Conservation (phyloP, 2,797 vertebrate species). For the Ctenopoma kingsleyae region DNA sequence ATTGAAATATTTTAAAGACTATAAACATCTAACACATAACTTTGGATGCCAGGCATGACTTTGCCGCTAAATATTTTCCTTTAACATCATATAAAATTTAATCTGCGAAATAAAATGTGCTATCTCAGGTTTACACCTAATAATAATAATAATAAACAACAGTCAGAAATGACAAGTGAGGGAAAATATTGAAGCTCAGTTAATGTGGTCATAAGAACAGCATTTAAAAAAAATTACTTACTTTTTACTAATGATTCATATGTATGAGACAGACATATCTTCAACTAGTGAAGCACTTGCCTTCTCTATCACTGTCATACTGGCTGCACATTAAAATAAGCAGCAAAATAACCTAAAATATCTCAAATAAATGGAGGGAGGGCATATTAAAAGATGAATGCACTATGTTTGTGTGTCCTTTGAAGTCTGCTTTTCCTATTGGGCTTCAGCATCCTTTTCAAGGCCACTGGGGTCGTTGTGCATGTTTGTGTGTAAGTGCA, state of each 20-base stretch:
- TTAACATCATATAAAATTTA: background rate
- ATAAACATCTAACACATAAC: background rate
- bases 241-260: background rate
- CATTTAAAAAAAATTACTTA: background rate
- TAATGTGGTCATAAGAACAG: too few species aligned
- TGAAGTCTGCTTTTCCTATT: slow-evolving; percentile 19
- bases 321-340: background rate
- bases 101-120: too few species aligned
- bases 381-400: background rate
- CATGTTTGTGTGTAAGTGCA: slow-evolving; percentile 12
- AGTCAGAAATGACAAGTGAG: background rate
- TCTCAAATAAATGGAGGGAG: too few species aligned
- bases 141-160: background rate
- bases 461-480: slow-evolving; percentile 42
- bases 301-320: background rate
- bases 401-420: slow-evolving; percentile 14
- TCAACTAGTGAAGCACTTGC: background rate
- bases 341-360: background rate
- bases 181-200: background rate
- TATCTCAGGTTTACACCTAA: too few species aligned
- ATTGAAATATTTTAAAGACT: background rate
- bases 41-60: too few species aligned
- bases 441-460: slow-evolving; percentile 12
- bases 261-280: background rate
- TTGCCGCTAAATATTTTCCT: too few species aligned